Base-by-base conservation (phyloP, 2,888 invertebrate species). In the Drosophila borborema region DNA sequence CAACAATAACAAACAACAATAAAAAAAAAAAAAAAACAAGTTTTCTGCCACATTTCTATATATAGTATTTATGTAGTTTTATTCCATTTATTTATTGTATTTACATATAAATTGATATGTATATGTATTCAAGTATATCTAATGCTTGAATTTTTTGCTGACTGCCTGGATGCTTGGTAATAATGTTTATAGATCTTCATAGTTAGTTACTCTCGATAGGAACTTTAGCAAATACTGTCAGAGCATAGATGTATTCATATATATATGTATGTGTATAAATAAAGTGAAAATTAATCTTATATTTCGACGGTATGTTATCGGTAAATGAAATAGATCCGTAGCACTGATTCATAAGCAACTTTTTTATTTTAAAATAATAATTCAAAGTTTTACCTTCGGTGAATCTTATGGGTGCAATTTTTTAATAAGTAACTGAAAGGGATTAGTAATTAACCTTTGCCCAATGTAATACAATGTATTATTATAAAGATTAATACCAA, bases 31-130 rank as follows among this genome's bases (percentile, higher is more conserved):
- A 28, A 28, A 6, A 28, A 81, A 51, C 79, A 60, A 34, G 81
- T 78, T 79, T 72, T 73, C 51, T 34, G 36, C 61, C 64, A 62
- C 69, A 73, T 81, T 78, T 45, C 5, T 6, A 34, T 10, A 31
- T 51, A 59, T 36, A 46, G 53, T 46, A 51, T 49, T 46, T 23
- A 31, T 28, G 46, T 28, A 20, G 59, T 43, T 64, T 56, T 49
- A 23, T 49, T 58, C 34, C 7, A 20, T 45, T 46, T 18, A 20
- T 45, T 34, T 16, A 9, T 18, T 56, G 6, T 31, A 14, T 18
- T 28, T 28, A 28, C 28, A 31, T 43, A 18, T 18, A 9, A 9
- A 31, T 45, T 14, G 16, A 43, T 45, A 7, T n/a, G 14, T 36
- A 20, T 36, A 36, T 14, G 6, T 18, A 31, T 28, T 28, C 28